Evolutionary conservation across 2,888 invertebrate species (phyloP).

Genomic region (Tryphoninae sp.): DNA sequence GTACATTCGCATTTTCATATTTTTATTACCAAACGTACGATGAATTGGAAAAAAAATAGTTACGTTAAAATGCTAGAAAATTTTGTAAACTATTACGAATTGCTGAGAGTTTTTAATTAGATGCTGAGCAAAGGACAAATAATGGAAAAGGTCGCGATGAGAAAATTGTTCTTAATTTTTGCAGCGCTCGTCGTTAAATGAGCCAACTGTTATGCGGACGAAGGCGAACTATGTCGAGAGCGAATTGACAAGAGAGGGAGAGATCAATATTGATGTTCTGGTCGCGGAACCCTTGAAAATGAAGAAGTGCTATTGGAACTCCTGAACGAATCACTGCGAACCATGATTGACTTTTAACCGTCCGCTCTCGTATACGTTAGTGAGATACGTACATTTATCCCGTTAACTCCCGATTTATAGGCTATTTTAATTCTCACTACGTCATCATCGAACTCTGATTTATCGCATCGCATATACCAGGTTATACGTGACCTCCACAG

Average conservation of each 20-base stretch:
- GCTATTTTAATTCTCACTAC: slow-evolving; percentile 34
- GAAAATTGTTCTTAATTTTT: slow-evolving; percentile 24
- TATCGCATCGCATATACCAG: slow-evolving; percentile 7
- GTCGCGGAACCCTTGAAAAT: slow-evolving; percentile 27
- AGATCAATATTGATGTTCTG: slow-evolving; percentile 42
- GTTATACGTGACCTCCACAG: not conserved
- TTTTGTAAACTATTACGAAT: no score
- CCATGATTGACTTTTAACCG: slow-evolving; percentile 42
- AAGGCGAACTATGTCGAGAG: slow-evolving; percentile 42
- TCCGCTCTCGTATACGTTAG: slow-evolving; percentile 19
- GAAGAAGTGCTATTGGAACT: slow-evolving; percentile 42
- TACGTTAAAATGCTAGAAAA: no score
- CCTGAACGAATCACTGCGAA: slow-evolving; percentile 29
- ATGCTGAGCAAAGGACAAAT: not conserved
- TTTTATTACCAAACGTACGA: no score
- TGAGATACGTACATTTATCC: slow-evolving; percentile 29
- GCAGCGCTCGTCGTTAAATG: slow-evolving; percentile 37
- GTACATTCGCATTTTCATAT: no score
- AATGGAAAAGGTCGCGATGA: not conserved
- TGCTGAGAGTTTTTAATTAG: not conserved
- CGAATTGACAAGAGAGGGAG: slow-evolving; percentile 11
- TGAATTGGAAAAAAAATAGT: no score
- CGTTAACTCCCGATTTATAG: slow-evolving; percentile 38
- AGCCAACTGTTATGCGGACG: slow-evolving; percentile 13
- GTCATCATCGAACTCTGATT: slow-evolving; percentile 33